Conservation (phyloP, 2,113 vertebrate genomes). For the Smithornis capensis region DNA sequence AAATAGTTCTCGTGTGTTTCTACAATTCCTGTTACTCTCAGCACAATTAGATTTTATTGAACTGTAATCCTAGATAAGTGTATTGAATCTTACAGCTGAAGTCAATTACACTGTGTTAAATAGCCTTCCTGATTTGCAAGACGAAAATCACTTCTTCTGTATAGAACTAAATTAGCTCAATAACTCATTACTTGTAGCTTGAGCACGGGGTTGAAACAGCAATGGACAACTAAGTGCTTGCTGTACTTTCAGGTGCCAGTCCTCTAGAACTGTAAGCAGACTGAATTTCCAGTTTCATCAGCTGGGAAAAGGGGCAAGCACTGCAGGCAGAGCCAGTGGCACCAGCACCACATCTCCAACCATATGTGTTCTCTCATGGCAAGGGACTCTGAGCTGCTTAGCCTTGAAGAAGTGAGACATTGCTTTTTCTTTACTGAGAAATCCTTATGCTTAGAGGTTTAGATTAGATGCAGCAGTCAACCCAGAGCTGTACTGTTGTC, state of each 20-base stretch:
- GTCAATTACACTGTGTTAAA: slow-evolving; percentile 14
- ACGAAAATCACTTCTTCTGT: not conserved
- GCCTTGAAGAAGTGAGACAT: accelerated
- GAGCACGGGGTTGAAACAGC: not conserved
- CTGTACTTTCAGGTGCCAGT: not conserved
- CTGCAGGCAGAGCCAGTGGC: not conserved
- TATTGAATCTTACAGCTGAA: slow-evolving; percentile 41
- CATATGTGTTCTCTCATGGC: accelerated
- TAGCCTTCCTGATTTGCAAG: not conserved
- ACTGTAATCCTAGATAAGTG: slow-evolving; percentile 23
- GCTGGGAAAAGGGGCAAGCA: not conserved
- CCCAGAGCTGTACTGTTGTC: not conserved
- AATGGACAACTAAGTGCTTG: not conserved
- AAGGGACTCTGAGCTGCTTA: not conserved
- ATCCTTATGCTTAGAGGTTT: not conserved
- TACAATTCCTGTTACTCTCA: not conserved
- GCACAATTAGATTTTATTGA: slow-evolving; percentile 49
- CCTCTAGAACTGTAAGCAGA: not conserved
- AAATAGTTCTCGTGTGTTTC: not conserved
- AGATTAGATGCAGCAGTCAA: not conserved
- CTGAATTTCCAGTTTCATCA: not conserved
- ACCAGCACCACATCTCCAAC: not conserved
- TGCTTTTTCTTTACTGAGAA: not conserved
- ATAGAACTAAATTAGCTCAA: slow-evolving; percentile 20
- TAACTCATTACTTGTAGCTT: not conserved